Conservation (phyloP, 2,888 invertebrate species). For the Arge pagana region DNA sequence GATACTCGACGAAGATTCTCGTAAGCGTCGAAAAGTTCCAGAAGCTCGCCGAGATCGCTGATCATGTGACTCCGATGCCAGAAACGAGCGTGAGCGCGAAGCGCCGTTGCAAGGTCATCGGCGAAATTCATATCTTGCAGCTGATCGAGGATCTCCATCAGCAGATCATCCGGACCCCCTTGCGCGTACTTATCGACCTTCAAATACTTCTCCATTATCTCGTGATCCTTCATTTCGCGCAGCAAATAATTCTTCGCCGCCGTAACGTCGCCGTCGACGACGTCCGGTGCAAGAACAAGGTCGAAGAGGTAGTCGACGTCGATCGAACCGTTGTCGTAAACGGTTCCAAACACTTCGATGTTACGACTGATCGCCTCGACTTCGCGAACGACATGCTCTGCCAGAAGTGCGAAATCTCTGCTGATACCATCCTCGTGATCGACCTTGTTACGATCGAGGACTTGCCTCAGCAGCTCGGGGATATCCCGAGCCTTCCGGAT, state of each 20-base stretch:
- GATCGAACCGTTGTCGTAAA: slow-evolving; percentile 36
- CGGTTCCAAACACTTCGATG: slow-evolving; percentile 35
- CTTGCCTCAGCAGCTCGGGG: slow-evolving; percentile 27
- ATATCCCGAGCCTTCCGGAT: slow-evolving; percentile 12
- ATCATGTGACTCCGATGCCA: slow-evolving; percentile 36
- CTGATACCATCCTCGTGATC: neutral
- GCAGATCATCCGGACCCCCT: slow-evolving; percentile 33
- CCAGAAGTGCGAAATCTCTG: slow-evolving; percentile 26
- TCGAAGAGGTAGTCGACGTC: slow-evolving; percentile 36
- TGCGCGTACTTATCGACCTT: slow-evolving; percentile 36
- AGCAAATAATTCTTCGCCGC: slow-evolving; percentile 35
- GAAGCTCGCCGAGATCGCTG: slow-evolving; percentile 31
- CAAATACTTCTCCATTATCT: slow-evolving; percentile 31
- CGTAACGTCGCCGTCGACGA: slow-evolving; percentile 34
- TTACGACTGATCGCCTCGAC: slow-evolving; percentile 34
- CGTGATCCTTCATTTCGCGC: slow-evolving; percentile 19
- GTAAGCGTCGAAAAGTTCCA: slow-evolving; percentile 33
- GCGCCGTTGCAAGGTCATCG: slow-evolving; percentile 29
- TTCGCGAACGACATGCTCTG: slow-evolving; percentile 32
- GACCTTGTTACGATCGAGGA: neutral
- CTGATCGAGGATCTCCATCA: slow-evolving; percentile 36
- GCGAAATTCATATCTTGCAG: slow-evolving; percentile 35
- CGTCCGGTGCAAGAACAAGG: slow-evolving; percentile 36
- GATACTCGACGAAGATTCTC: slow-evolving; percentile 28
- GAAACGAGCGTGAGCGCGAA: slow-evolving; percentile 34